A percentile compares a stretch with the other conserved stretches of the same genome.
These are phyloP conservation scores for Andricus quercusramuli DNA, from an alignment of 2,888 invertebrate species.

Conservation along the genomic window DNA sequence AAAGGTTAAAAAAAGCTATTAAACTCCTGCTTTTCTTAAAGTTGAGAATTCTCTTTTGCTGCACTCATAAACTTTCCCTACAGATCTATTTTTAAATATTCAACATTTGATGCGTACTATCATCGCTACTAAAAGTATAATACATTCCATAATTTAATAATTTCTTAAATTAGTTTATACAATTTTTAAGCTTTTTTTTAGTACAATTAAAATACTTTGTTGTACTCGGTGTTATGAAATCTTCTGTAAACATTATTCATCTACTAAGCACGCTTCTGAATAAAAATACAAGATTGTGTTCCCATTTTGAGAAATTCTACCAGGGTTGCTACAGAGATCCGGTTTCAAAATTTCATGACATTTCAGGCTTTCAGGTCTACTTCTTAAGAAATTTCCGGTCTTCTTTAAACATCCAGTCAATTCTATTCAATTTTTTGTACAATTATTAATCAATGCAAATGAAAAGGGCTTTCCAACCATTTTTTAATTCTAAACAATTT, in stretches of 20 bases:
- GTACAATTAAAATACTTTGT: slow-evolving; percentile 31
- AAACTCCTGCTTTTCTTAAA: neutral
- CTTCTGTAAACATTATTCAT: neutral
- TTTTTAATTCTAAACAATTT: too few species aligned
- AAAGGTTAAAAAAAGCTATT: slow-evolving; percentile 33
- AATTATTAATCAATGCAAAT: too few species aligned
- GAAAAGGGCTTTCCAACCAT: too few species aligned
- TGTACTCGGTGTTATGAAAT: neutral
- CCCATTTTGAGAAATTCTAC: neutral
- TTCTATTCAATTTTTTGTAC: too few species aligned
- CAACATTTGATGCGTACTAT: neutral
- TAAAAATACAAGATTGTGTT: slow-evolving; percentile 42
- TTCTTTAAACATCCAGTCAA: too few species aligned
- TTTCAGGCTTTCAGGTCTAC: too few species aligned
- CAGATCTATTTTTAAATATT: slow-evolving; percentile 5
- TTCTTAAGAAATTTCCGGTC: too few species aligned
- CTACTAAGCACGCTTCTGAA: slow-evolving; percentile 29
- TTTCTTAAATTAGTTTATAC: slow-evolving; percentile 26
- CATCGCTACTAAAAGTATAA: neutral
- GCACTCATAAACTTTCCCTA: neutral
- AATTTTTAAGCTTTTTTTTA: slow-evolving; percentile 14
- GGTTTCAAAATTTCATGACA: too few species aligned
- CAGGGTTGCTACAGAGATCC: too few species aligned
- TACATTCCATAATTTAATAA: neutral
- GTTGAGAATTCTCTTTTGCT: neutral